These are phyloP conservation scores for Amphiprion ocellaris DNA, from an alignment of 2,113 vertebrate genomes.

Conservation along the genomic window DNA sequence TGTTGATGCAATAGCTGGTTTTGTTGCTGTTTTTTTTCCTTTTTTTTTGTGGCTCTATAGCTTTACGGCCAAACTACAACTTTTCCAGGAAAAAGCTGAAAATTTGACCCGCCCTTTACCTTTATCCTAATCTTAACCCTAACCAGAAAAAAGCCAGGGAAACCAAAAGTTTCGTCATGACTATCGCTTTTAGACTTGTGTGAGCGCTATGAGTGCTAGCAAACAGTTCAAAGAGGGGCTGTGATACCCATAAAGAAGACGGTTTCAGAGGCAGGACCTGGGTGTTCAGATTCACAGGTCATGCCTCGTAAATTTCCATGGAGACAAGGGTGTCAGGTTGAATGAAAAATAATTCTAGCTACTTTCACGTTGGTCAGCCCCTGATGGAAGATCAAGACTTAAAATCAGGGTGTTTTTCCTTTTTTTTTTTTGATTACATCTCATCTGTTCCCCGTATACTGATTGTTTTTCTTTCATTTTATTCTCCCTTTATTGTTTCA, in stretches of 20 bases:
- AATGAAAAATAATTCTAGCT: constrained; percentile 26
- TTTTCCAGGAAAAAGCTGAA: background rate
- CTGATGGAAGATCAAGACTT: background rate
- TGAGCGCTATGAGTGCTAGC: constrained; percentile 11
- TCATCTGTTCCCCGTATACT: background rate
- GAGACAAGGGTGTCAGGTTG: constrained; percentile 51
- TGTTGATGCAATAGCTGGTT: background rate
- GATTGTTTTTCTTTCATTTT: background rate
- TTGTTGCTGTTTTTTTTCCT: background rate
- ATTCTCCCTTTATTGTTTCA: background rate
- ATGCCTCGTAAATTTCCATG: constrained; percentile 63
- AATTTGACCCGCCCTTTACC: constrained; percentile 16
- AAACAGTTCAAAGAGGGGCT: constrained; percentile 49
- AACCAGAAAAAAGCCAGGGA: constrained; percentile 5
- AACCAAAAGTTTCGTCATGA: constrained; percentile 44
- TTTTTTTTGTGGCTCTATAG: background rate
- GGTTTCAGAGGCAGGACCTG: constrained; percentile 31
- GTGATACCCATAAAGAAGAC: constrained; percentile 42
- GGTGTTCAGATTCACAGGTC: constrained; percentile 50
- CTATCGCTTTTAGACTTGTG: constrained; percentile 22
- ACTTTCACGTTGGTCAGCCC: background rate
- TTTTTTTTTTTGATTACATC: background rate
- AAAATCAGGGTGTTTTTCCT: background rate
- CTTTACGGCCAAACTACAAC: constrained; percentile 3
- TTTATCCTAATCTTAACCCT: constrained; percentile 11